phyloP scores from a whole-genome alignment of 35 echinoderm and acorn worm genomes.

The Chiridota heheva region DNA sequence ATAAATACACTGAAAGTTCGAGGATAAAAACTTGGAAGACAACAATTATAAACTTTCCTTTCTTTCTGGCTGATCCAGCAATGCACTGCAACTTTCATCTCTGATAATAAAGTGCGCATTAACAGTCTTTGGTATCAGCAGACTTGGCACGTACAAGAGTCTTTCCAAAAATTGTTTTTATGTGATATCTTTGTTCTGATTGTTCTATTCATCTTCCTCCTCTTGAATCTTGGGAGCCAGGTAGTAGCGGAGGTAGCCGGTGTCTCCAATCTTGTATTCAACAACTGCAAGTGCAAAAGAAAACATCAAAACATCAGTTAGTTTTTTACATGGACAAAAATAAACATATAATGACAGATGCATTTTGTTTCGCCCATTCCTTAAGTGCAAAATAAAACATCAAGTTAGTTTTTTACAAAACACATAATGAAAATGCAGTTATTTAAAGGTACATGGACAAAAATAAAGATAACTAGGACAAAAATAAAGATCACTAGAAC shows the following conservation, averaged over 20 bases:
- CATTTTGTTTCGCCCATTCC: neutral
- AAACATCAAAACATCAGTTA: constrained; percentile 22
- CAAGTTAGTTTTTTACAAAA: neutral
- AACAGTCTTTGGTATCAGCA: neutral
- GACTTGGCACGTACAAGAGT: neutral
- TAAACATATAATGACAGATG: neutral
- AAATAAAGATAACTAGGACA: too few relatives aligned
- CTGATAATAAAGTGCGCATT: too few relatives aligned
- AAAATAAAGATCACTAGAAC: too few relatives aligned
- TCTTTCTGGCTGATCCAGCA: too few relatives aligned
- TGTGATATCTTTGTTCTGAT: too few relatives aligned
- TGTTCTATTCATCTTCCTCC: constrained; percentile 55
- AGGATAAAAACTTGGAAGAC: too few relatives aligned
- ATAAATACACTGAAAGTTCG: too few relatives aligned
- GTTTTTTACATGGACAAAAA: neutral
- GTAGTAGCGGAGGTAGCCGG: constrained; percentile 77
- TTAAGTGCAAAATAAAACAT: neutral
- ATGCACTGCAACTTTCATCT: too few relatives aligned
- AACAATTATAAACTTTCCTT: too few relatives aligned
- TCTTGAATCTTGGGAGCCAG: constrained; percentile 97
- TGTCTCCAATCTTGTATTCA: constrained; percentile 81
- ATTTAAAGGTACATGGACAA: too few relatives aligned
- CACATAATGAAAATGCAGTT: neutral
- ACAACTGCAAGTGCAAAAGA: constrained; percentile 73
- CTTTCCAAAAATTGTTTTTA: too few relatives aligned